Evolutionary conservation across 1,140 invertebrate genomes (phyloP).

Genomic region (Plodia interpunctella): DNA sequence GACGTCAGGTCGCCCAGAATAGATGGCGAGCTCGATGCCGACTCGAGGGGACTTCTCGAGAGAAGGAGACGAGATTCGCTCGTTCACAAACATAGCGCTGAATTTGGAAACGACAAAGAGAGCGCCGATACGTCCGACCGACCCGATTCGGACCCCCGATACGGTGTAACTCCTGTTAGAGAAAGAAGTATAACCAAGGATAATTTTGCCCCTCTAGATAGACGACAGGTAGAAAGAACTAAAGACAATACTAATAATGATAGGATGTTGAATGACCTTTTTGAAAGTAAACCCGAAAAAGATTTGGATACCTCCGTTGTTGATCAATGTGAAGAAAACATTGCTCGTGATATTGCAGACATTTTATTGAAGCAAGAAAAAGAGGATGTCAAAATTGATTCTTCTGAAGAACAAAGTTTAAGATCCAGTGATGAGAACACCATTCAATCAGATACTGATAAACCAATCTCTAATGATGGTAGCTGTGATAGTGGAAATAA

Average conservation of each 20-base stretch:
- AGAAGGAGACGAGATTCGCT: conserved; percentile 29
- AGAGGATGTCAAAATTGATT: conserved; percentile 19
- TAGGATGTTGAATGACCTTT: not conserved
- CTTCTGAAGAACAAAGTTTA: conserved; percentile 17
- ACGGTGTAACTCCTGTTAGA: not conserved
- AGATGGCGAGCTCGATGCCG: conserved; percentile 11
- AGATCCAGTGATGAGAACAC: conserved; percentile 27
- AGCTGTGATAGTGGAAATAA: conserved; percentile 29
- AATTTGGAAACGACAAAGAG: conserved; percentile 13
- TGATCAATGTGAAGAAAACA: conserved; percentile 22
- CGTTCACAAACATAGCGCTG: conserved; percentile 11
- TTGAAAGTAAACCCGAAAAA: conserved; percentile 4
- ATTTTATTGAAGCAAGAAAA: conserved; percentile 24
- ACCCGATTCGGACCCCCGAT: conserved; percentile 7
- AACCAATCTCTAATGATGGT: not conserved
- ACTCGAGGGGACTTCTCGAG: conserved; percentile 19
- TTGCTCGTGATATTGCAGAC: conserved; percentile 25
- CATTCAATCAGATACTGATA: conserved; percentile 18
- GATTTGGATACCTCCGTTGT: not conserved
- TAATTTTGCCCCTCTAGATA: conserved; percentile 3
- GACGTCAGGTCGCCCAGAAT: conserved; percentile 21
- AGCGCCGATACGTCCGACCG: not conserved
- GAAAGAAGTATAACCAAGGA: conserved; percentile 12
- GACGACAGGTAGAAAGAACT: conserved; percentile 13
- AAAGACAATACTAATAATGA: conserved; percentile 6